Evolutionary conservation across 2,797 vertebrate species (phyloP).

Genomic region (Falco naumanni): DNA sequence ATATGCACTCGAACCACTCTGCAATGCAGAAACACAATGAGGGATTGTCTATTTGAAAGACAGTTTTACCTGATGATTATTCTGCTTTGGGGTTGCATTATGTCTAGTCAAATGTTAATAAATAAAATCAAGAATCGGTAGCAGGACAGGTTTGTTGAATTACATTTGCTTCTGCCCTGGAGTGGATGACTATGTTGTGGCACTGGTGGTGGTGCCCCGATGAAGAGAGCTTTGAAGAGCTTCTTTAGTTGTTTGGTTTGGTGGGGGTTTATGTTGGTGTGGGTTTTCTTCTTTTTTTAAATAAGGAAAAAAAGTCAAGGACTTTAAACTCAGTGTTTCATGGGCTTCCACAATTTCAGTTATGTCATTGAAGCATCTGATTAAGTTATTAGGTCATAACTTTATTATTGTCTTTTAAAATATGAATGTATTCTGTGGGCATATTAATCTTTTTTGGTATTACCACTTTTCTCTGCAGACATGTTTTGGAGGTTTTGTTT

Average conservation of each 20-base stretch:
- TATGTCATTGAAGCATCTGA: background rate
- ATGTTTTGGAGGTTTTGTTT: background rate
- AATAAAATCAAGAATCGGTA: background rate
- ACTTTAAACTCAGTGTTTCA: background rate
- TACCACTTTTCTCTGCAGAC: background rate
- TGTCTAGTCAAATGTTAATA: background rate
- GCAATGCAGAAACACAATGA: constrained; percentile 49
- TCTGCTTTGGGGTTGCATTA: constrained; percentile 17
- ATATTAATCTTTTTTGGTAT: constrained; percentile 9
- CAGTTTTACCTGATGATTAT: constrained; percentile 11
- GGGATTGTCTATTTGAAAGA: constrained; percentile 45
- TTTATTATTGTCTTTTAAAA: background rate
- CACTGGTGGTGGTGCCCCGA: background rate
- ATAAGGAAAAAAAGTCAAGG: background rate
- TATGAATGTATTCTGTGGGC: constrained; percentile 24
- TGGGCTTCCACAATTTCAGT: background rate
- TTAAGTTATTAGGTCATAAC: background rate
- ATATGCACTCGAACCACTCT: constrained; percentile 58
- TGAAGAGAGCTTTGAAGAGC: background rate
- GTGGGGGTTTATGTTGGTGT: background rate
- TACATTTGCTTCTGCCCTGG: background rate
- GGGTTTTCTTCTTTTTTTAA: background rate
- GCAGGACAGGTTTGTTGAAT: background rate
- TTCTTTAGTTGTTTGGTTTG: background rate
- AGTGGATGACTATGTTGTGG: background rate